A percentile compares a stretch with the other conserved stretches of the same genome.
These are phyloP conservation scores for Invenusta paracnida DNA, from an alignment of 2,888 invertebrate genomes.

Conservation along the genomic window DNA sequence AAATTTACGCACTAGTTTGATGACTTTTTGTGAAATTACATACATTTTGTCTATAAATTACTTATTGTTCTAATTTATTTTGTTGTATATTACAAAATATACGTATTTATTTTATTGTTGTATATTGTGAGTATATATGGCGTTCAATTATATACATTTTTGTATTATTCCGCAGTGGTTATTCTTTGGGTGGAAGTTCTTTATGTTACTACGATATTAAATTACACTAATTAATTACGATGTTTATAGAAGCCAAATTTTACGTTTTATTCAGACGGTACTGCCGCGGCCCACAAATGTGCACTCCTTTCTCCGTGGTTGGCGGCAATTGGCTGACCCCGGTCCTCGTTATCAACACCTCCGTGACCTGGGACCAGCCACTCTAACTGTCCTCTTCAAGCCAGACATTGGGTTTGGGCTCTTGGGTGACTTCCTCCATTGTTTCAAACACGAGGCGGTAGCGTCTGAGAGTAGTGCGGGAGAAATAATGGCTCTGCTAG, in stretches of 20 bases:
- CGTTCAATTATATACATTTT: no score
- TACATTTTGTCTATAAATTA: no score
- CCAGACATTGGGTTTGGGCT: background rate
- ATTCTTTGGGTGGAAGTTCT: no score
- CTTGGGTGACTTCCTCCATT: background rate
- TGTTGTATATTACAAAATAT: no score
- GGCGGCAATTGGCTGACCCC: background rate
- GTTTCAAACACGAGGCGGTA: background rate
- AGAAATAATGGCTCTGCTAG: background rate
- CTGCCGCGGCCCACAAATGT: background rate
- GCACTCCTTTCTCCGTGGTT: background rate
- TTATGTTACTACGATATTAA: no score
- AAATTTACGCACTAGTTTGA: no score
- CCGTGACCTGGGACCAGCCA: background rate
- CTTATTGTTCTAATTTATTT: no score
- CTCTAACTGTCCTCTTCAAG: background rate
- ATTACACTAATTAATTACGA: no score
- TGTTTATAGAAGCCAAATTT: background rate
- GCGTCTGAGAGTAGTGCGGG: background rate
- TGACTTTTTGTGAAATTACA: no score
- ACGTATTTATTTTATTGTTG: no score
- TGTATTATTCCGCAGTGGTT: no score
- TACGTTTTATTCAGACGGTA: background rate
- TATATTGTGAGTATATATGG: no score
- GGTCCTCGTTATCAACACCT: background rate